Percentiles rank a stretch among this genome's conserved stretches.
Evolutionary conservation across 2,113 vertebrate species (phyloP).

Genomic region (Gnathonemus echidnorhynchus): DNA sequence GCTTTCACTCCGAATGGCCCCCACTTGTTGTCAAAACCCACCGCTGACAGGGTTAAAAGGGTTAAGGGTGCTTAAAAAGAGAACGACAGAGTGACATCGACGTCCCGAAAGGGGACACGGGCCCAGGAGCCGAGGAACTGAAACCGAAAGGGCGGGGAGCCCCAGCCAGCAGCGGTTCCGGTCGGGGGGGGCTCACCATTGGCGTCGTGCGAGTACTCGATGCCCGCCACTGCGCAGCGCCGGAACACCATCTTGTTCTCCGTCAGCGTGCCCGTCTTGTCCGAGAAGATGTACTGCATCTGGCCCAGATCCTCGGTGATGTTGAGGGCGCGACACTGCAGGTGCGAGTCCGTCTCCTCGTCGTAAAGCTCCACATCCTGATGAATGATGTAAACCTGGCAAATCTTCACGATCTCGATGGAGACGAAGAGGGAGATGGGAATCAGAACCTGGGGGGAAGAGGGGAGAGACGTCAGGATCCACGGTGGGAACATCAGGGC

Average conservation of each 20-base stretch:
- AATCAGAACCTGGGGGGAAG: constrained; percentile 76
- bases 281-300: constrained; percentile 96
- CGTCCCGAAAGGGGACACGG: not conserved
- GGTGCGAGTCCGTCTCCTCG: constrained; percentile 86
- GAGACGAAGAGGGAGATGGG: constrained; percentile 96
- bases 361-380: constrained; percentile 89
- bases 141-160: not conserved
- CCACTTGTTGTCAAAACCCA: not conserved
- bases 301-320: constrained; percentile 96
- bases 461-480: not conserved
- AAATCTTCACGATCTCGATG: constrained; percentile 96
- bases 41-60: not conserved
- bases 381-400: constrained; percentile 95
- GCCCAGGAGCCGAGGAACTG: not conserved
- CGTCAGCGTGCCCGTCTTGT: constrained; percentile 95
- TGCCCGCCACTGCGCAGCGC: constrained; percentile 86
- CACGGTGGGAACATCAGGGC: not conserved
- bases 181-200: constrained; percentile 65
- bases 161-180: not conserved
- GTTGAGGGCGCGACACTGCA: constrained; percentile 91
- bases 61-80: not conserved
- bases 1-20: not conserved
- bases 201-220: constrained; percentile 94
- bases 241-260: constrained; percentile 99
- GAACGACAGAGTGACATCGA: not conserved